Base-by-base conservation (phyloP, 53 echinoderm and acorn worm genomes). In the Holothuria scabra region DNA sequence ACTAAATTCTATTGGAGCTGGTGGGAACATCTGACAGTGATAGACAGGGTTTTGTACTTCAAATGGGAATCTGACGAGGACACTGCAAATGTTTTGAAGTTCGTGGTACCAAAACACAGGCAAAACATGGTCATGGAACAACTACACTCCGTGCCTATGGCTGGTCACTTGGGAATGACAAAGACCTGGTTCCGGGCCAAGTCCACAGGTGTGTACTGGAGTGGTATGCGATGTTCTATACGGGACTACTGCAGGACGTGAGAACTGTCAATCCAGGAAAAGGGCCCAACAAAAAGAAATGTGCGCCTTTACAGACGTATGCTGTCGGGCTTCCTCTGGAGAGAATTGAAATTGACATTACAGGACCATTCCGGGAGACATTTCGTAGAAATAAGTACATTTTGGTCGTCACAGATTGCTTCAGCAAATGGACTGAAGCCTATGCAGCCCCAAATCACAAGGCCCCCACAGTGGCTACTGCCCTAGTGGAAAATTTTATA, bases 51-150 rank as follows among this genome's bases (percentile, higher is more conserved):
- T 14, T 70, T 95, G 12, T 82, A 67, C 32, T 28, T 86, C 21
- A 79, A 14, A 59, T 92, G 92, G 92, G 95, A 92, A 31, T 65
- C 86, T 0, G 85, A 78, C 25, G 88, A 92, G 31, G 86, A 83
- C 9, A 66, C 32, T 37, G 23, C 8, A 0, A 60, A 65, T 2
- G 21, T 44, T 16, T 87, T 88, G 90, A 82, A 90, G 65, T n/a
- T 64, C 4, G 81, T 93, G 19, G 35, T 93, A 12, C 91, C 91
- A 16, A 69, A 64, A 25, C 8, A 24, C 0, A n/a, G 57, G 20
- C 30, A 72, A 64, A 29, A 46, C 0, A 64, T 37, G 23, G 84
- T 91, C 0, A 58, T 91, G 58, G 20, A 37, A 19, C 86, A 91
- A 23, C 46, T 91, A 12, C 94, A 91, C 55, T 68, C 83, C 2